Base-by-base conservation (phyloP, 2,888 invertebrate species). In the Coenonympha arcania region DNA sequence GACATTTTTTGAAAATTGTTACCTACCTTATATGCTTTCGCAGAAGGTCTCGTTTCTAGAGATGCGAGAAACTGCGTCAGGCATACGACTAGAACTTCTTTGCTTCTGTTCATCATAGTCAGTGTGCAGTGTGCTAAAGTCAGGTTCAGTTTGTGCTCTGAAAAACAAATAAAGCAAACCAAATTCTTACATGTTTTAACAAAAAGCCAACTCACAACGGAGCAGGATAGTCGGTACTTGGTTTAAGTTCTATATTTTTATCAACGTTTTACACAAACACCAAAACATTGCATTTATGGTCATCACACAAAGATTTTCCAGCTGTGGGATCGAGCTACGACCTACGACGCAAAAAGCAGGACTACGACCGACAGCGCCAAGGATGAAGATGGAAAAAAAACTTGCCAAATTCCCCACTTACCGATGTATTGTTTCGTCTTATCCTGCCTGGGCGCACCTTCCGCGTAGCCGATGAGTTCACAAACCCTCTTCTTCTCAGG, bases 101-200 rank as follows among this genome's bases (percentile, higher is more conserved):
- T 90, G 49, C 88, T 88, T 52, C 90, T 88, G 65, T 90, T 92
- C 60, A 91, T 82, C 42, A 94, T 74, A 8, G 91, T 90, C 48
- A 93, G 54, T 1, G 91, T 91, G 59, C 91, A 90, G 69, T 93
- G 93, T 11, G 92, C 92, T 43, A 94, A 71, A 1, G 93, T 91
- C 56, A 94, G 85, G 73, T 92, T 92, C 52, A 93, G 79, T 76
- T 92, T 93, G 68, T 93, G 93, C 63, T 93, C 93, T 90, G 83
- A 60, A 83, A 88, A 24, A 37, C 15, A 11, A 11, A 11, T 13
- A 15, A 31, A 31, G 15, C 1, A n/a, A n/a, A n/a, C n/a, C n/a
- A n/a, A n/a, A n/a, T n/a, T n/a, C n/a, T n/a, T n/a, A n/a, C n/a
- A n/a, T n/a, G n/a, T n/a, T n/a, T n/a, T n/a, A n/a, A n/a, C n/a